Conservation (phyloP, 1,140 invertebrate genomes). For the Aphis craccivora region DNA sequence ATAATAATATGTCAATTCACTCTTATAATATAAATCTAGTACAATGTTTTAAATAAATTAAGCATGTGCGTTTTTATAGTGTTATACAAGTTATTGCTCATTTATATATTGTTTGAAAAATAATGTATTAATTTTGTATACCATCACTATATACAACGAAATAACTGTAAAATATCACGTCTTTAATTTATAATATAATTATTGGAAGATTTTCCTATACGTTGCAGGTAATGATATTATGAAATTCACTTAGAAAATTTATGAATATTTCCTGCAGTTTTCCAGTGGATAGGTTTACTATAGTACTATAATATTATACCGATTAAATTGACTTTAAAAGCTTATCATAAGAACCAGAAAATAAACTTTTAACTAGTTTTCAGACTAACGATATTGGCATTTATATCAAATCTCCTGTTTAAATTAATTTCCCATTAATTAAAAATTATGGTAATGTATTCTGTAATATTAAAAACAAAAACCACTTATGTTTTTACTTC, state of each 20-base stretch:
- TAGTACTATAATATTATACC: constrained; percentile 2
- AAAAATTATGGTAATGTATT: background rate
- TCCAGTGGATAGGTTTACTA: background rate
- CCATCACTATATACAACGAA: background rate
- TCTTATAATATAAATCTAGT: too few species aligned
- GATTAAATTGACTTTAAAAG: background rate
- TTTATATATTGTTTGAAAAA: background rate
- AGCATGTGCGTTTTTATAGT: too few species aligned
- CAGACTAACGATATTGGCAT: background rate
- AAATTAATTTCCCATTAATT: background rate
- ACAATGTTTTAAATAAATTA: too few species aligned
- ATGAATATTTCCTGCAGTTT: background rate
- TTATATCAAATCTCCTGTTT: background rate
- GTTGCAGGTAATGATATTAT: background rate
- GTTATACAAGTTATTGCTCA: background rate
- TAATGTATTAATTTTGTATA: background rate
- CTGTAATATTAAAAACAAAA: background rate
- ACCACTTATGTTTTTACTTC: background rate
- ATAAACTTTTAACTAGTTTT: background rate
- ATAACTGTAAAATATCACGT: background rate
- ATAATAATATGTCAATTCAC: too few species aligned
- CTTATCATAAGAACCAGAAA: background rate
- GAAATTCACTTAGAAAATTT: background rate
- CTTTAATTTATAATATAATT: background rate
- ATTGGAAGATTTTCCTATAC: background rate